Conservation (phyloP, 2,113 vertebrate species). For the Dipodomys stephensi region DNA sequence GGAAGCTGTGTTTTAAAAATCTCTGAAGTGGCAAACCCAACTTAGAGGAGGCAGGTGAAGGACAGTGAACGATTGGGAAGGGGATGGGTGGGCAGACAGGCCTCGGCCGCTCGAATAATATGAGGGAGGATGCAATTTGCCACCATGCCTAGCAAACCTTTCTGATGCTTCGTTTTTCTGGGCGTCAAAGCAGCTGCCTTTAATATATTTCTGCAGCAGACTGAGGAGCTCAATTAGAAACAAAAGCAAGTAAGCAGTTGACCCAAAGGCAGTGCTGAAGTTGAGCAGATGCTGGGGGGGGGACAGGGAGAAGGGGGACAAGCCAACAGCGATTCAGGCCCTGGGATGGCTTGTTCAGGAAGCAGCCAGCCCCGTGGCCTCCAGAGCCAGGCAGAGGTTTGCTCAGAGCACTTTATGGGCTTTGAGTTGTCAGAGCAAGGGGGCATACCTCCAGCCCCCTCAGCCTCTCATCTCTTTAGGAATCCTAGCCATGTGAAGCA, state of each 20-base stretch:
- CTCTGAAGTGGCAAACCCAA: constrained; percentile 65
- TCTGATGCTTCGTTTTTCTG: constrained; percentile 80
- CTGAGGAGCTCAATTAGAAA: constrained; percentile 78
- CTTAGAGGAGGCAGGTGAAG: constrained; percentile 36
- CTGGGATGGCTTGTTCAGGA: neutral
- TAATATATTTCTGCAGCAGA: constrained; percentile 79
- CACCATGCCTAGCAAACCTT: constrained; percentile 79
- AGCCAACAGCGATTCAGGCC: neutral
- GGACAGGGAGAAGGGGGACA: constrained; percentile 38
- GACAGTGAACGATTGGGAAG: neutral
- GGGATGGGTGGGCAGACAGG: neutral
- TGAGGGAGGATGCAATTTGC: constrained; percentile 69
- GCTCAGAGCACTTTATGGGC: neutral
- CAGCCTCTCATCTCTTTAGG: neutral
- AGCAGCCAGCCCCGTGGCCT: neutral
- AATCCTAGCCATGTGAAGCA: neutral
- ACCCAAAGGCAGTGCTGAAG: constrained; percentile 78
- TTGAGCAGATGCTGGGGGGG: constrained; percentile 65
- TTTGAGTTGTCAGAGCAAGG: neutral
- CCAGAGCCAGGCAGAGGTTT: neutral
- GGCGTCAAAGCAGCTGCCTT: constrained; percentile 81
- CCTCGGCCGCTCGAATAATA: constrained; percentile 69
- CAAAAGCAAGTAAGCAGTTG: constrained; percentile 79
- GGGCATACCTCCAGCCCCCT: neutral
- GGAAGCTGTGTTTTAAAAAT: constrained; percentile 61